phyloP scores from a whole-genome alignment of 2,797 vertebrate genomes.

The Pagetopsis macropterus region DNA sequence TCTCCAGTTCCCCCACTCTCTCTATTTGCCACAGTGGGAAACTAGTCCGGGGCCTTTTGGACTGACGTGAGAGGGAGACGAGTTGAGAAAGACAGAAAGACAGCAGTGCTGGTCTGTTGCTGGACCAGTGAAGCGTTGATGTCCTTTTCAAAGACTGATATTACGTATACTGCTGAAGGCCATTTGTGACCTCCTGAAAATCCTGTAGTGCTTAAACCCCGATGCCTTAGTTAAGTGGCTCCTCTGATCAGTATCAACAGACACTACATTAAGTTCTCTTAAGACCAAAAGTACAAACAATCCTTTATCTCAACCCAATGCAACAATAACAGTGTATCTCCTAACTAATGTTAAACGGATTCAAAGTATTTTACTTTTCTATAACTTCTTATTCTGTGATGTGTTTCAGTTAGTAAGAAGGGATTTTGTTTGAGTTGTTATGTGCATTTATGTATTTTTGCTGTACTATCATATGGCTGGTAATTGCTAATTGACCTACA shows the following conservation, averaged over 20 bases:
- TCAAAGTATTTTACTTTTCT: conserved; percentile 73
- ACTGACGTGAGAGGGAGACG: conserved; percentile 30
- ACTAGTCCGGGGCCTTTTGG: conserved; percentile 30
- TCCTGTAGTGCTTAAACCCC: conserved; percentile 58
- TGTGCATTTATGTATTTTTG: conserved; percentile 50
- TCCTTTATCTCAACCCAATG: conserved; percentile 47
- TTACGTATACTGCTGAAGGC: conserved; percentile 51
- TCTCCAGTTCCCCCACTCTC: neutral
- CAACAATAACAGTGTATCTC: conserved; percentile 44
- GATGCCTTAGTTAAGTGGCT: conserved; percentile 70
- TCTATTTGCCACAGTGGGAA: conserved; percentile 15
- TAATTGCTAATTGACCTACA: conserved; percentile 1
- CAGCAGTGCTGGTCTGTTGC: conserved; percentile 21
- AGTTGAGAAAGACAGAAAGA: conserved; percentile 25
- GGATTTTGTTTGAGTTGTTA: conserved; percentile 68
- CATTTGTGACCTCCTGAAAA: conserved; percentile 57
- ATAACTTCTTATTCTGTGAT: conserved; percentile 74
- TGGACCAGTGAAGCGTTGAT: conserved; percentile 9
- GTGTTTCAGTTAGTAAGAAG: conserved; percentile 67
- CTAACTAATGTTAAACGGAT: conserved; percentile 51
- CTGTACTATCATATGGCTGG: conserved; percentile 17
- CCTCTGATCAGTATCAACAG: conserved; percentile 67
- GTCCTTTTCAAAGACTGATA: conserved; percentile 42
- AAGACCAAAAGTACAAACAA: conserved; percentile 58
- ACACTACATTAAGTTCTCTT: conserved; percentile 33